Conservation (phyloP, 2,113 vertebrate species). For the Fregetta grallaria region DNA sequence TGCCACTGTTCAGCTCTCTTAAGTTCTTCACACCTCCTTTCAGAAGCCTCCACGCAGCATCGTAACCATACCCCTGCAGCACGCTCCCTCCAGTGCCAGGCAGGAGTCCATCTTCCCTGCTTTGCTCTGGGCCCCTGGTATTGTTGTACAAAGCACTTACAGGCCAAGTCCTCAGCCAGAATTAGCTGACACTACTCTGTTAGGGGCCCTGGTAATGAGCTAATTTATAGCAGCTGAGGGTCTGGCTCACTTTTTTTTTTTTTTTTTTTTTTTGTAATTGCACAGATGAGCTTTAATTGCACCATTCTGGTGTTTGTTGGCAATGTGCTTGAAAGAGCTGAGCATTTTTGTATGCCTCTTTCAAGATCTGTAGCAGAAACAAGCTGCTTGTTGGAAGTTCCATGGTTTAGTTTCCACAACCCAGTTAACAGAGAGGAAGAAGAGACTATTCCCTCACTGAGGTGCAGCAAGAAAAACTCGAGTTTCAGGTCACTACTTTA, state of each 20-base stretch:
- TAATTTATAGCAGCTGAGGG: constrained; percentile 23
- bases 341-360: neutral
- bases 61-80: neutral
- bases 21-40: neutral
- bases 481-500: constrained; percentile 4
- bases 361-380: neutral
- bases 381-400: neutral
- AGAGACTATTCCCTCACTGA: neutral
- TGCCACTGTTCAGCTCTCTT: neutral
- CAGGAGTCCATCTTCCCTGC: neutral
- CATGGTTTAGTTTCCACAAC: neutral
- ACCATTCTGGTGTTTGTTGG: neutral
- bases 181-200: neutral
- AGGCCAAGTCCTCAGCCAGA: neutral
- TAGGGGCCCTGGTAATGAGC: neutral
- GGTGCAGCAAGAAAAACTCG: neutral
- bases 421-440: neutral
- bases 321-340: neutral
- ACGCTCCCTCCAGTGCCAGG: neutral
- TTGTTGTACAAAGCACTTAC: neutral
- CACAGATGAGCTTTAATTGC: neutral
- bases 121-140: neutral
- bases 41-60: fast-evolving
- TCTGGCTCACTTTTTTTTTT: neutral
- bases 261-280: neutral